Conservation (phyloP, 2,888 invertebrate genomes). For the Scelioninae gen. 1 region DNA sequence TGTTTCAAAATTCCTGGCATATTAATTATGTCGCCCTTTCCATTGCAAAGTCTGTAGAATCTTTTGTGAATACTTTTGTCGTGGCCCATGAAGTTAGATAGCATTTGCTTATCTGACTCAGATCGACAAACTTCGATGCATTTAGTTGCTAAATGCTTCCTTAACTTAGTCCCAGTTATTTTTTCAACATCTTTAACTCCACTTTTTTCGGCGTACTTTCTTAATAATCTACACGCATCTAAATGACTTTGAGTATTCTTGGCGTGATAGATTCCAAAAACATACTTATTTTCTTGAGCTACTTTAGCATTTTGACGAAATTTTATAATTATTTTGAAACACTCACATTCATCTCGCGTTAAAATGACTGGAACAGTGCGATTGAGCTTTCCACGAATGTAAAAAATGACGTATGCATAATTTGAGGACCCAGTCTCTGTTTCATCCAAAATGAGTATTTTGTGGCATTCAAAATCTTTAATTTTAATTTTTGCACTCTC, state of each 20-base stretch:
- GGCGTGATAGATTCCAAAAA: slow-evolving; percentile 13
- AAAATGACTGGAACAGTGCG: slow-evolving; percentile 28
- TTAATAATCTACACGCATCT: slow-evolving; percentile 10
- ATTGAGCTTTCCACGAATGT: slow-evolving; percentile 29
- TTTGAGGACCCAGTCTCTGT: not conserved
- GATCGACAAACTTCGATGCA: not conserved
- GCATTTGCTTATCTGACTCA: not conserved
- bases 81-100: slow-evolving; percentile 29
- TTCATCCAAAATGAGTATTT: too few species aligned
- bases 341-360: not conserved
- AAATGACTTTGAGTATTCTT: not conserved
- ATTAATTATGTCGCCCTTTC: not conserved
- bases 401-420: not conserved
- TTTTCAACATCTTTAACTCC: not conserved
- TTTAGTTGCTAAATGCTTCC: slow-evolving; percentile 34
- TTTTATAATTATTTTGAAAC: slow-evolving; percentile 3
- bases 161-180: slow-evolving; percentile 21
- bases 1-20: too few species aligned
- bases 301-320: slow-evolving; percentile 11
- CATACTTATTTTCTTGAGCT: slow-evolving; percentile 4
- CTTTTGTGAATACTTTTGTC: slow-evolving; percentile 10
- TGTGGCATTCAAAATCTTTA: slow-evolving; percentile 13
- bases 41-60: slow-evolving; percentile 7
- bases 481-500: slow-evolving; percentile 37
- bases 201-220: not conserved